Percentiles rank a stretch among this genome's conserved stretches.
phyloP scores from a whole-genome alignment of 2,888 invertebrate species.

The Orthosia gracilis region DNA sequence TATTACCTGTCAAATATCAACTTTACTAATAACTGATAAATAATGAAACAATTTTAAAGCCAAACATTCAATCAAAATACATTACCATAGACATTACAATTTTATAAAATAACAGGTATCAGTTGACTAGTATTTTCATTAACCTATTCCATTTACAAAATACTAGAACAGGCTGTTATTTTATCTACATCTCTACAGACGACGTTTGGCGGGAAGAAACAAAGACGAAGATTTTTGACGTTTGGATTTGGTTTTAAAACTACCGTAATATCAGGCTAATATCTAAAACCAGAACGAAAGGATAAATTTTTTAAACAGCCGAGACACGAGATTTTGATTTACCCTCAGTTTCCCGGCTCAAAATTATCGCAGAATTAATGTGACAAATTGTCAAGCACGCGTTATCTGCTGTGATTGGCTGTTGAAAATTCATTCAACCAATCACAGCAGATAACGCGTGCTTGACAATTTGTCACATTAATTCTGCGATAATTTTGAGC shows the following conservation, averaged over 20 bases:
- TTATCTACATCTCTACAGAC: slow-evolving; percentile 10
- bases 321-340: neutral
- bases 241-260: neutral
- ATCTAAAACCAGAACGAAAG: slow-evolving; percentile 9
- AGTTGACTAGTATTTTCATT: slow-evolving; percentile 19
- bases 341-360: no score
- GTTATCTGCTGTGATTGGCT: no score
- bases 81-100: slow-evolving; percentile 16
- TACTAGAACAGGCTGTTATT: slow-evolving; percentile 22
- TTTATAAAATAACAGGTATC: slow-evolving; percentile 21
- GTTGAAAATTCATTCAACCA: no score
- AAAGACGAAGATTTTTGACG: slow-evolving; percentile 6
- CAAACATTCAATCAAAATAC: slow-evolving; percentile 17
- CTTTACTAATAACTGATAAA: slow-evolving; percentile 31
- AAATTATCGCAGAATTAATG: no score
- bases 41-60: slow-evolving; percentile 22
- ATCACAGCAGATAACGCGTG: no score
- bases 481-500: no score
- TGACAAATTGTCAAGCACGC: no score
- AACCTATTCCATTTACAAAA: slow-evolving; percentile 5
- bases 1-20: slow-evolving; percentile 49
- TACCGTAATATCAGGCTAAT: slow-evolving; percentile 11
- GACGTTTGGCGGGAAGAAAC: slow-evolving; percentile 19
- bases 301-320: neutral
- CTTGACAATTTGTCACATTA: no score